These are phyloP conservation scores for Enoplosus armatus DNA, from an alignment of 2,797 vertebrate genomes.

Conservation along the genomic window DNA sequence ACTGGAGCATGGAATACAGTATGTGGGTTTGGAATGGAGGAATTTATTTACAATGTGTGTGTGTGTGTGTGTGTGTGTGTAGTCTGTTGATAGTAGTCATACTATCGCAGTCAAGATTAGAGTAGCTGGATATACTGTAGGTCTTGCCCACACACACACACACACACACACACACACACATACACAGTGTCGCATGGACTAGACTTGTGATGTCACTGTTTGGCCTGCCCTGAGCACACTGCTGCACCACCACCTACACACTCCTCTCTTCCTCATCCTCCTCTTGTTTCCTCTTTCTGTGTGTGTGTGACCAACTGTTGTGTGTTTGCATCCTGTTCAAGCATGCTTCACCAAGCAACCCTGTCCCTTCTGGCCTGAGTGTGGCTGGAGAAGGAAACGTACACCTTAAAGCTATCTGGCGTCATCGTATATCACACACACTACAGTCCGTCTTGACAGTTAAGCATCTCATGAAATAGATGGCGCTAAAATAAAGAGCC, in stretches of 20 bases:
- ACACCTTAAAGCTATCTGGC: neutral
- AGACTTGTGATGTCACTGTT: constrained; percentile 22
- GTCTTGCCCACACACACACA: neutral
- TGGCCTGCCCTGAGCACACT: constrained; percentile 17
- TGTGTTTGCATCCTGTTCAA: constrained; percentile 14
- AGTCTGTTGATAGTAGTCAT: constrained; percentile 9
- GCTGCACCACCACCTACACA: constrained; percentile 1
- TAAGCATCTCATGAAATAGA: constrained; percentile 4
- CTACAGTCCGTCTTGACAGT: neutral
- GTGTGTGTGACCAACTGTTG: constrained; percentile 33
- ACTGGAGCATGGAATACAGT: constrained; percentile 23
- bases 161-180: constrained; percentile 17
- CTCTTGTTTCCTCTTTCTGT: constrained; percentile 1
- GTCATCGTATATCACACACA: constrained; percentile 1
- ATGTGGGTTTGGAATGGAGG: neutral
- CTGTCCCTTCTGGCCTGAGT: neutral
- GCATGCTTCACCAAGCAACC: neutral
- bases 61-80: constrained; percentile 7
- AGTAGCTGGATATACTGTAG: constrained; percentile 8
- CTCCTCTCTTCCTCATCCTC: neutral
- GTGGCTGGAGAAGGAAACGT: constrained; percentile 9
- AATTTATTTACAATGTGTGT: constrained; percentile 19
- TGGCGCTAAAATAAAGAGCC: neutral
- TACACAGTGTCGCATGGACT: constrained; percentile 3
- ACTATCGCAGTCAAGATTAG: constrained; percentile 15